phyloP scores from a whole-genome alignment of 2,113 vertebrate genomes.

The Eleginops maclovinus region DNA sequence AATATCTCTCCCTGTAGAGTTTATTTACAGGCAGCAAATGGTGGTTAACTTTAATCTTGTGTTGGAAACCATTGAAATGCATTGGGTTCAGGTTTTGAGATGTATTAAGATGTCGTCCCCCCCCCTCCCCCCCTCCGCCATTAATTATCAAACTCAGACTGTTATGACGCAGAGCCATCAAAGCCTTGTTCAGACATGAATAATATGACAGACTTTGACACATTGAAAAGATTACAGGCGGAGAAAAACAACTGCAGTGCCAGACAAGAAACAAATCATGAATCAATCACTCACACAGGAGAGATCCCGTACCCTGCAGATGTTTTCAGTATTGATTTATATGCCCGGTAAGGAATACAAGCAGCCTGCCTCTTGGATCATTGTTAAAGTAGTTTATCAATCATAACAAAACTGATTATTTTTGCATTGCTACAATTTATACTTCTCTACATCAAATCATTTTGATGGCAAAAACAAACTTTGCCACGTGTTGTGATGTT shows the following conservation, averaged over 20 bases:
- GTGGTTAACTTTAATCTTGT: neutral
- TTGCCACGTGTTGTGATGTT: neutral
- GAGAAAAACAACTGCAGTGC: constrained; percentile 41
- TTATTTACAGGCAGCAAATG: neutral
- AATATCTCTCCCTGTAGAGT: neutral
- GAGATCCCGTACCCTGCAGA: constrained; percentile 22
- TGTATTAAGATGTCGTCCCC: too few relatives aligned
- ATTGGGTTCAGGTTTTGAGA: neutral
- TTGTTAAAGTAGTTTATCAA: neutral
- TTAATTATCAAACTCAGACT: constrained; percentile 39
- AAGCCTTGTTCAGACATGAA: constrained; percentile 26
- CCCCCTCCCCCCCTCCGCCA: neutral
- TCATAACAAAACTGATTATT: neutral
- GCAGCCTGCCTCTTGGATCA: neutral
- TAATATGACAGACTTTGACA: constrained; percentile 33
- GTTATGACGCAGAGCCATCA: constrained; percentile 27
- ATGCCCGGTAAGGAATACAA: neutral
- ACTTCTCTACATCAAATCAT: neutral
- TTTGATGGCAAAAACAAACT: neutral
- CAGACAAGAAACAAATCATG: constrained; percentile 33
- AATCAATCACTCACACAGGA: constrained; percentile 29
- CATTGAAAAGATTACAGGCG: constrained; percentile 42
- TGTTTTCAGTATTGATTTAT: constrained; percentile 25
- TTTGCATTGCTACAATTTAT: neutral
- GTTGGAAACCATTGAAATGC: neutral